Evolutionary conservation across 2,113 vertebrate genomes (phyloP).

Genomic region (Trematomus loennbergii): DNA sequence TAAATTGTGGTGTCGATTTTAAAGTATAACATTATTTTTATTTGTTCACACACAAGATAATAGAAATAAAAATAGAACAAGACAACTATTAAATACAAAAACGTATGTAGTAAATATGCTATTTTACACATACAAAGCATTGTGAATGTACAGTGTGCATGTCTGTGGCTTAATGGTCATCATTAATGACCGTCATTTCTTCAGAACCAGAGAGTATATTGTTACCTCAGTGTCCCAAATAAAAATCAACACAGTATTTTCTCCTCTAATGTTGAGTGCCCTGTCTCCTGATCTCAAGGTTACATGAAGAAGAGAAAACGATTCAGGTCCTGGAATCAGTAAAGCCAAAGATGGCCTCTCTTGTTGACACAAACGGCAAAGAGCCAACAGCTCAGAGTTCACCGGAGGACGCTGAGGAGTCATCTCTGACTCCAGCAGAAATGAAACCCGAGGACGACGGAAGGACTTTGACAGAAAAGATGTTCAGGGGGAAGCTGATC

Average conservation of each 20-base stretch:
- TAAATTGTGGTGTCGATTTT: not conserved
- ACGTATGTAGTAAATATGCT: not conserved
- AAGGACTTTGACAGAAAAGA: slow-evolving; percentile 92
- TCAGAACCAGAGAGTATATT: not conserved
- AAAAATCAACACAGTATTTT: not conserved
- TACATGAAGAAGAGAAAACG: slow-evolving; percentile 96
- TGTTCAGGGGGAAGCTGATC: slow-evolving; percentile 95
- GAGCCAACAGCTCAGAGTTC: slow-evolving; percentile 67
- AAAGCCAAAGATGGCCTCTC: slow-evolving; percentile 56
- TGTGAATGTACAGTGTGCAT: not conserved
- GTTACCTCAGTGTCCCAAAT: too few relatives aligned
- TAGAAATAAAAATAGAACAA: too few relatives aligned
- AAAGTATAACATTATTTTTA: not conserved
- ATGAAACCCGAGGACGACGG: slow-evolving; percentile 40
- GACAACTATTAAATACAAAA: too few relatives aligned
- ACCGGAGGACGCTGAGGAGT: slow-evolving; percentile 56
- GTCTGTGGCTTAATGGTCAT: not conserved
- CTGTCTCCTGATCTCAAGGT: slow-evolving; percentile 78
- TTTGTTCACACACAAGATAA: too few relatives aligned
- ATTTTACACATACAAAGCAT: not conserved
- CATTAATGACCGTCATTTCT: not conserved
- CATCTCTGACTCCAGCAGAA: slow-evolving; percentile 32
- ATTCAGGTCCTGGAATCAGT: slow-evolving; percentile 82
- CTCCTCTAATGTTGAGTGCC: not conserved
- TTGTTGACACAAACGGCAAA: slow-evolving; percentile 55